Conservation (phyloP, 2,888 invertebrate genomes). For the Seira sanloemensis region DNA sequence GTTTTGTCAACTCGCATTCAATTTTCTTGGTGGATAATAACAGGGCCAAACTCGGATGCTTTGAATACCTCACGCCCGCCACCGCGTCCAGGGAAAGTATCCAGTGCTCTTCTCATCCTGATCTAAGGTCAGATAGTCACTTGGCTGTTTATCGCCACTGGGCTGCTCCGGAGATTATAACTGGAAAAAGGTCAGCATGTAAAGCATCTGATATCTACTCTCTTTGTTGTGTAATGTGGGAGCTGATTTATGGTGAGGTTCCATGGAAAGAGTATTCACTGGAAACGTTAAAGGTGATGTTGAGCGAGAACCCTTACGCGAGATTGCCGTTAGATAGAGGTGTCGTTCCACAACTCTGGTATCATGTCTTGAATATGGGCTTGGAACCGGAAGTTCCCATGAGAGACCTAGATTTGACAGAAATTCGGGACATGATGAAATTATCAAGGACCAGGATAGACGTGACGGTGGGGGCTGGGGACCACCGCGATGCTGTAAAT, state of each 20-base stretch:
- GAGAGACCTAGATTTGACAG: constrained; percentile 70
- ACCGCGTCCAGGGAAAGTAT: constrained; percentile 4
- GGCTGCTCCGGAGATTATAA: constrained; percentile 77
- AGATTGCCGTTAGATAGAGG: constrained; percentile 60
- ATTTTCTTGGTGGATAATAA: constrained; percentile 75
- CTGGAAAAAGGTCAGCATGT: constrained; percentile 74
- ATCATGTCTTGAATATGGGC: constrained; percentile 65
- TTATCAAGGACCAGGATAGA: constrained; percentile 43
- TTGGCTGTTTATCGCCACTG: constrained; percentile 74
- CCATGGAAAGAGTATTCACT: constrained; percentile 68
- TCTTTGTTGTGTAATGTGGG: constrained; percentile 76
- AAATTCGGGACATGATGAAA: constrained; percentile 70
- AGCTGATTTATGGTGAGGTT: constrained; percentile 72
- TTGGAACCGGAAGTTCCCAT: constrained; percentile 58
- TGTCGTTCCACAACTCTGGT: constrained; percentile 63
- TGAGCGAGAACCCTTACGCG: constrained; percentile 50
- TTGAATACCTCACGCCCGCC: constrained; percentile 75
- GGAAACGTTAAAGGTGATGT: constrained; percentile 55
- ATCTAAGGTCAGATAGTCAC: constrained; percentile 63
- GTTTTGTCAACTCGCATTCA: constrained; percentile 76
- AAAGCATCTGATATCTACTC: constrained; percentile 76
- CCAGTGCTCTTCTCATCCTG: constrained; percentile 49
- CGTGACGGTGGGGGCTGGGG: constrained; percentile 18
- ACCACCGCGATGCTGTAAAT: neutral
- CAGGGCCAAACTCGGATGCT: constrained; percentile 76